phyloP scores from a whole-genome alignment of 2,888 invertebrate species.

The Papilio protenor region DNA sequence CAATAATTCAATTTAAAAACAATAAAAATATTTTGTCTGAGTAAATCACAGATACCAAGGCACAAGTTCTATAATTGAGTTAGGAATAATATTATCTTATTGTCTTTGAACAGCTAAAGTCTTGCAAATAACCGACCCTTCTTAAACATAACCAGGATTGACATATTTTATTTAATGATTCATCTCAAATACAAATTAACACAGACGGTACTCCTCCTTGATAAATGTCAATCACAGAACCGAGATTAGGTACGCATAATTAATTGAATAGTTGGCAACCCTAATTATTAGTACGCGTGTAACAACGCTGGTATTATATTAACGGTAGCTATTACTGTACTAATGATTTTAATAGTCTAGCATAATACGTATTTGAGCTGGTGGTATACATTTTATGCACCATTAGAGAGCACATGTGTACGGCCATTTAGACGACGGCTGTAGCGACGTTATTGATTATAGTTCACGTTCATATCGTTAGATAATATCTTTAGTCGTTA shows the following conservation, averaged over 20 bases:
- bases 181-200: background rate
- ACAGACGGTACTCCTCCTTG: background rate
- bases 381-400: slow-evolving; percentile 50
- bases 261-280: slow-evolving; percentile 26
- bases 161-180: background rate
- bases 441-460: slow-evolving; percentile 39
- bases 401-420: slow-evolving; percentile 51
- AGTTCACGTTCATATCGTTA: slow-evolving; percentile 37
- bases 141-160: background rate
- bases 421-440: slow-evolving; percentile 46
- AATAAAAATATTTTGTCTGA: background rate
- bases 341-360: slow-evolving; percentile 48
- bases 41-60: background rate
- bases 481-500: slow-evolving; percentile 39
- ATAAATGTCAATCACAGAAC: background rate
- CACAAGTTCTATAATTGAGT: background rate
- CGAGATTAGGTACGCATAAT: slow-evolving; percentile 17
- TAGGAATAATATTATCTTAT: background rate
- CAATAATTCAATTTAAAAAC: background rate
- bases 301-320: slow-evolving; percentile 44
- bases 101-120: background rate
- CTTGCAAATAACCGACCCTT: background rate
- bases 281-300: slow-evolving; percentile 45
- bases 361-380: slow-evolving; percentile 45
- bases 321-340: slow-evolving; percentile 46